Conservation (phyloP, 2,113 vertebrate species). For the Camelus bactrianus region DNA sequence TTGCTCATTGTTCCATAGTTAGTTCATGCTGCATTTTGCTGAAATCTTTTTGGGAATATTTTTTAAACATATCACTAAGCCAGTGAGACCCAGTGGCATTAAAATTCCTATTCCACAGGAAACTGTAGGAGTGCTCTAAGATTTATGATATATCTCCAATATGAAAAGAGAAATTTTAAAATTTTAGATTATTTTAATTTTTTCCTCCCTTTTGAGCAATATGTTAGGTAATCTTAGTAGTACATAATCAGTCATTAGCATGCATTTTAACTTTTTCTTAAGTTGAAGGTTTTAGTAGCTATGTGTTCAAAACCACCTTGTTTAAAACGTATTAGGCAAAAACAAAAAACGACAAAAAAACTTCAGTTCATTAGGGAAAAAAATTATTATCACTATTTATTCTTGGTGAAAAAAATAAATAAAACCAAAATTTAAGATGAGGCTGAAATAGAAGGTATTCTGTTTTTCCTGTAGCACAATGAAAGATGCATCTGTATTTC, state of each 20-base stretch:
- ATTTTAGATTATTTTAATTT: not conserved
- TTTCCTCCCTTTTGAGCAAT: not conserved
- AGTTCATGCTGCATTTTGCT: not conserved
- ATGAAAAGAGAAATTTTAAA: not conserved
- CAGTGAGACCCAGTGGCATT: not conserved
- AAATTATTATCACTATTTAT: not conserved
- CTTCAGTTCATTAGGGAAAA: not conserved
- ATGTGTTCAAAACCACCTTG: not conserved
- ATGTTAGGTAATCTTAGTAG: not conserved
- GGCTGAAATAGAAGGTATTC: not conserved
- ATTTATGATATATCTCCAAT: not conserved
- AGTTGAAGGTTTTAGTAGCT: not conserved
- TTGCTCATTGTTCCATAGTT: not conserved
- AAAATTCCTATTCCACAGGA: not conserved
- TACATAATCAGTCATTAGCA: not conserved
- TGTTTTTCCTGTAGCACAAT: not conserved
- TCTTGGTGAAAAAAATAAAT: not conserved
- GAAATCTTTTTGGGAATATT: not conserved
- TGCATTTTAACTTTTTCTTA: not conserved
- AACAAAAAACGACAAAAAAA: not conserved
- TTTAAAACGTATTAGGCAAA: not conserved
- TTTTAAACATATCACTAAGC: not conserved
- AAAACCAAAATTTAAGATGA: not conserved
- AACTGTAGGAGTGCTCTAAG: not conserved
- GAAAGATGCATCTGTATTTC: not conserved